Evolutionary conservation across 1,140 invertebrate species (phyloP).

Genomic region (Pemphigus obesinymphae): DNA sequence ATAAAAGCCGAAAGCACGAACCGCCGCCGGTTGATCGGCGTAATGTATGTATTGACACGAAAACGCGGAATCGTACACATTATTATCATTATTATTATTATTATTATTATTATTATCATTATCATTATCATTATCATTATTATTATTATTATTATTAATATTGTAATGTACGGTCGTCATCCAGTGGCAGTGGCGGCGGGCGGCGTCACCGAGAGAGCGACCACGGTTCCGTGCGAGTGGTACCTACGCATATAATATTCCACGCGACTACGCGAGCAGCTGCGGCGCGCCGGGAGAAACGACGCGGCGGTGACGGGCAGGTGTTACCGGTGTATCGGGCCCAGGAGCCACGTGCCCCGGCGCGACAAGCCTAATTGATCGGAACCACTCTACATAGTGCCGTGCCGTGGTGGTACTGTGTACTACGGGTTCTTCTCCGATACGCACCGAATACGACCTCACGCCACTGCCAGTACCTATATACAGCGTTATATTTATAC

Average conservation of each 20-base stretch:
- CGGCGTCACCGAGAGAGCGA: not conserved
- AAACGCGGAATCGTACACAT: not conserved
- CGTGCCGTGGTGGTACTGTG: not conserved
- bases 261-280: too few relatives aligned
- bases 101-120: too few relatives aligned
- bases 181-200: not conserved
- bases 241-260: too few relatives aligned
- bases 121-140: too few relatives aligned
- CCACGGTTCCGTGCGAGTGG: too few relatives aligned
- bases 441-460: slow-evolving; percentile 3
- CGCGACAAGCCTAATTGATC: slow-evolving; percentile 38
- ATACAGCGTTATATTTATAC: too few relatives aligned
- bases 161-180: not conserved
- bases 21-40: not conserved
- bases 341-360: slow-evolving; percentile 20
- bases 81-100: too few relatives aligned
- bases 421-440: not conserved
- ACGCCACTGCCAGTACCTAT: too few relatives aligned
- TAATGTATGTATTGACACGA: slow-evolving; percentile 29
- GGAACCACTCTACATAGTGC: not conserved
- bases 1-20: not conserved
- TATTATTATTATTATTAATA: too few relatives aligned
- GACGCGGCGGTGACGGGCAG: not conserved
- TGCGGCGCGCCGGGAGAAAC: slow-evolving; percentile 7
- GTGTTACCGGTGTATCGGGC: slow-evolving; percentile 11